phyloP scores from a whole-genome alignment of 2,888 invertebrate species.

The Malacosoma neustria region DNA sequence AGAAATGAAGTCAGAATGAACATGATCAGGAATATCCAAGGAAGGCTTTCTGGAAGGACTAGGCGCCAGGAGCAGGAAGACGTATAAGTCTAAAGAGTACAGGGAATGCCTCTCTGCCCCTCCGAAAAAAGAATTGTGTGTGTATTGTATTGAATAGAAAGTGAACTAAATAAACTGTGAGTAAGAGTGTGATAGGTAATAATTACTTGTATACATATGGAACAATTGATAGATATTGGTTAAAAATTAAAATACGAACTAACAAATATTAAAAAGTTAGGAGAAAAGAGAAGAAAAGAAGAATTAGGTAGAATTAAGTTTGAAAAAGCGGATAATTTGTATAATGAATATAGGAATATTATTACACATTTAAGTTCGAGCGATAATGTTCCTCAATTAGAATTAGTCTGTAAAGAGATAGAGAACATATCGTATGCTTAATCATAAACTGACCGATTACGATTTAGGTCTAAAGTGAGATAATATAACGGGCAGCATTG shows the following conservation, averaged over 20 bases:
- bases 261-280: background rate
- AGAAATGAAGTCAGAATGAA: no score
- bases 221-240: background rate
- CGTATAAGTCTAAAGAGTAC: background rate
- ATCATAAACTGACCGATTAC: no score
- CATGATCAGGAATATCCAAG: no score
- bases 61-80: no score
- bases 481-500: no score
- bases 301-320: background rate
- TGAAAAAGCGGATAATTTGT: background rate
- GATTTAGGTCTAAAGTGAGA: no score
- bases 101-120: no score
- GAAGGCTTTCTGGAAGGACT: no score
- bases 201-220: background rate
- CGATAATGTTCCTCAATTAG: background rate
- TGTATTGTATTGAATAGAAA: no score
- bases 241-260: background rate
- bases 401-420: background rate
- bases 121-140: no score
- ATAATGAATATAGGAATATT: background rate
- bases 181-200: background rate
- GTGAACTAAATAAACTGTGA: background rate
- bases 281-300: background rate
- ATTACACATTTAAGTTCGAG: background rate
- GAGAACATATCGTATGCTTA: no score